A percentile compares a stretch with the other conserved stretches of the same genome.
Conservation (phyloP, 2,797 vertebrate species). For the Paratrypauchen microcephalus region DNA sequence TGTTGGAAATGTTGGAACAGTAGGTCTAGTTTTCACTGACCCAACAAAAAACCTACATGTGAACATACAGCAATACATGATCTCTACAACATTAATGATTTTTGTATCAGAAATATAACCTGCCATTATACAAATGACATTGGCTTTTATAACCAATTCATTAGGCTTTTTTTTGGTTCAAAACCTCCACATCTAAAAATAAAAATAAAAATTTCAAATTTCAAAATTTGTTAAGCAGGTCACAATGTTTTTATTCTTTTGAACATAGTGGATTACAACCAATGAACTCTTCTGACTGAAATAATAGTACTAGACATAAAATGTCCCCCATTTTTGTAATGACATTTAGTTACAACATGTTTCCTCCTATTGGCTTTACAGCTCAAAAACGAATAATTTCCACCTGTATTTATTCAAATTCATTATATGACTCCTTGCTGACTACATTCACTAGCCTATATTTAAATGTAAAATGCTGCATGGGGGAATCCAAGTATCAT, state of each 20-base stretch:
- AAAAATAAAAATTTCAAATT: too few species aligned
- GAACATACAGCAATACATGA: slow-evolving; percentile 33
- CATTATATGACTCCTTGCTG: background rate
- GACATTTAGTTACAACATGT: slow-evolving; percentile 34
- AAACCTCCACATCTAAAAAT: slow-evolving; percentile 24
- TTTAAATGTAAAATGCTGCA: slow-evolving; percentile 26
- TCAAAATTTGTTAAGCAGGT: slow-evolving; percentile 37
- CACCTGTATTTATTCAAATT: background rate
- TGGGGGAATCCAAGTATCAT: slow-evolving; percentile 21
- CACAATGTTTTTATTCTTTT: slow-evolving; percentile 31
- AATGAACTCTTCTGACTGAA: background rate
- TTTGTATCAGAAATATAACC: slow-evolving; percentile 30
- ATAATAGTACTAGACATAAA: slow-evolving; percentile 26
- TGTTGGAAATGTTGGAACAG: slow-evolving; percentile 20
- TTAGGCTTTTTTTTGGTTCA: slow-evolving; percentile 32
- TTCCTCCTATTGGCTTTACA: background rate
- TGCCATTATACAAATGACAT: slow-evolving; percentile 20
- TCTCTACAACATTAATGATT: slow-evolving; percentile 32
- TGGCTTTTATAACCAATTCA: slow-evolving; percentile 48
- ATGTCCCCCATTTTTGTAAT: slow-evolving; percentile 27
- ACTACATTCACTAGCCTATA: background rate
- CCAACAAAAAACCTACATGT: slow-evolving; percentile 33
- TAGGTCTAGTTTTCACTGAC: slow-evolving; percentile 19
- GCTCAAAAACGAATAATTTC: background rate
- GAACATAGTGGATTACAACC: slow-evolving; percentile 23